phyloP scores from a whole-genome alignment of 2,888 invertebrate genomes.

The Antheraea yamamai region DNA sequence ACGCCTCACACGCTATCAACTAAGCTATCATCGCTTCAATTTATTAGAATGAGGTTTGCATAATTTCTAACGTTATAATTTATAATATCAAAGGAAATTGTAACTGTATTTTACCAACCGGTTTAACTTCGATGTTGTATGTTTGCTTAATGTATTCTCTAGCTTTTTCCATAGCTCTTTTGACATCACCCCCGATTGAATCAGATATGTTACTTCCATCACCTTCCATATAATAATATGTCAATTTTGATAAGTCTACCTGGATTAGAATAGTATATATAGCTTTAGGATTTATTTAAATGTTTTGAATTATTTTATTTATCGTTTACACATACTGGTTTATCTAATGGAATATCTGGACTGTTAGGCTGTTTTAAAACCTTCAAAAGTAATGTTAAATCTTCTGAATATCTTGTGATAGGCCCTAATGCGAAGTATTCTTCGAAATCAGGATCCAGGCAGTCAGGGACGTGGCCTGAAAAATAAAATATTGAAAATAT shows the following conservation, averaged over 20 bases:
- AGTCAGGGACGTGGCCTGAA: slow-evolving; percentile 85
- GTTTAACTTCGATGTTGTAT: slow-evolving; percentile 80
- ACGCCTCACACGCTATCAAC: no score
- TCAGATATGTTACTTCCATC: slow-evolving; percentile 86
- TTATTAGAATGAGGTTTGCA: neutral
- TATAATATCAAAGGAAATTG: neutral
- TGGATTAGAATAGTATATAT: slow-evolving; percentile 45
- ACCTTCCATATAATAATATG: slow-evolving; percentile 91
- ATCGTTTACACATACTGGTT: slow-evolving; percentile 55
- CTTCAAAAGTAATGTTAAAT: slow-evolving; percentile 88
- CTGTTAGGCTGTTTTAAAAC: slow-evolving; percentile 81
- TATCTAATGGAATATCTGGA: slow-evolving; percentile 70
- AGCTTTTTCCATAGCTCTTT: slow-evolving; percentile 79
- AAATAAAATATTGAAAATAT: neutral
- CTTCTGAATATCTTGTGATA: slow-evolving; percentile 92
- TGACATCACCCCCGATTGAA: slow-evolving; percentile 82
- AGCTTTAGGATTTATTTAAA: neutral
- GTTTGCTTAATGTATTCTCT: slow-evolving; percentile 78
- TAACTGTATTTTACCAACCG: slow-evolving; percentile 59
- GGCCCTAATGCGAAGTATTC: slow-evolving; percentile 92
- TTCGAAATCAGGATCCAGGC: slow-evolving; percentile 83
- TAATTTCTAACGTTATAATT: neutral
- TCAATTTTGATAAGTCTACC: slow-evolving; percentile 84
- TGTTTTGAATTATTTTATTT: neutral
- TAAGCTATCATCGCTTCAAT: no score